phyloP scores from a whole-genome alignment of 1,140 invertebrate species.

The Lucilia cuprina region DNA sequence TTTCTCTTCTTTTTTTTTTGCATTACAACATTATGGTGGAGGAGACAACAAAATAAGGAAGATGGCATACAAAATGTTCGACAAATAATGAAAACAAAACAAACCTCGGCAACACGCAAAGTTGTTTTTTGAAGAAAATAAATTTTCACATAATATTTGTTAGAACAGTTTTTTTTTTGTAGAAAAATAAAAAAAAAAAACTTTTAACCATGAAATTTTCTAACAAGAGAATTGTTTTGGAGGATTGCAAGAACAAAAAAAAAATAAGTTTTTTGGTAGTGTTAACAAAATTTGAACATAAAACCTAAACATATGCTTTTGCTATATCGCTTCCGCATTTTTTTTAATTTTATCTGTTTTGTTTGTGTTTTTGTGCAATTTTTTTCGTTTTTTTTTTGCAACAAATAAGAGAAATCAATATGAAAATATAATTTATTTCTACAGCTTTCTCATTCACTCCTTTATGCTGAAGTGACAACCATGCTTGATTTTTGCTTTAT shows the following conservation, averaged over 20 bases:
- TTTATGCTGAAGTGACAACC: not conserved
- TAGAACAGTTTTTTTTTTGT: not conserved
- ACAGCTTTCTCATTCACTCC: not conserved
- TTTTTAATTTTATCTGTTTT: not conserved
- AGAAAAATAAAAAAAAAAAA: not conserved
- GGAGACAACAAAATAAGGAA: not conserved
- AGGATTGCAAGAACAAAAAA: no score
- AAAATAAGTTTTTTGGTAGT: no score
- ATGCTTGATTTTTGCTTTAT: not conserved
- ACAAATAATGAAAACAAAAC: not conserved
- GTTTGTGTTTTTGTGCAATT: not conserved
- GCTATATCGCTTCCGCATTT: not conserved
- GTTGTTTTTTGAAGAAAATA: not conserved
- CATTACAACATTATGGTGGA: not conserved
- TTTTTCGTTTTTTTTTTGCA: not conserved
- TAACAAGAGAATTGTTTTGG: not conserved
- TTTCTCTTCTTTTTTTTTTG: not conserved
- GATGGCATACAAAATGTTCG: not conserved
- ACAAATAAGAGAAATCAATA: not conserved
- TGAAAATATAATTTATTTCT: not conserved
- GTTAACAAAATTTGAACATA: not conserved
- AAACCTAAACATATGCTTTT: not conserved
- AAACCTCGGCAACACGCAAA: not conserved
- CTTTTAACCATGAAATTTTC: not conserved
- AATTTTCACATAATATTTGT: not conserved